A percentile compares a stretch with the other conserved stretches of the same genome.
phyloP scores from a whole-genome alignment of 2,888 invertebrate species.

The Dyspetes luteomarginatus region DNA sequence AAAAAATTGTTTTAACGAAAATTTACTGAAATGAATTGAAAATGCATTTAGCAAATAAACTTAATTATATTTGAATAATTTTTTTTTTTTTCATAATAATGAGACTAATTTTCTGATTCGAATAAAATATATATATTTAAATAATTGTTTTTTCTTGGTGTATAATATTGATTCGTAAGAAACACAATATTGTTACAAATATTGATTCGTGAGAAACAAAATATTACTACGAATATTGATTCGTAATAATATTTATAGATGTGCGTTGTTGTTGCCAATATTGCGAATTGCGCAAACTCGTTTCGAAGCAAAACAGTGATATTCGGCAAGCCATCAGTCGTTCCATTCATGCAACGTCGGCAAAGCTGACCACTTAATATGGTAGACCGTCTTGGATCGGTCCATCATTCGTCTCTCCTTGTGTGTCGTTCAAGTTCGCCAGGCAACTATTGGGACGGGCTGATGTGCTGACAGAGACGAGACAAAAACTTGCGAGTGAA shows the following conservation, averaged over 20 bases:
- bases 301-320: constrained; percentile 57
- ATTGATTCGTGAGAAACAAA: too few relatives aligned
- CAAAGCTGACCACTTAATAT: constrained; percentile 74
- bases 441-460: constrained; percentile 12
- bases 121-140: too few relatives aligned
- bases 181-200: too few relatives aligned
- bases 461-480: not conserved
- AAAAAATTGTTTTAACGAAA: too few relatives aligned
- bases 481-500: constrained; percentile 72
- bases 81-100: too few relatives aligned
- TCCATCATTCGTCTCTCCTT: constrained; percentile 10
- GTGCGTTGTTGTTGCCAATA: not conserved
- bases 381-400: constrained; percentile 66
- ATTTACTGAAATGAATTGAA: too few relatives aligned
- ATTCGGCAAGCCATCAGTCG: constrained; percentile 67
- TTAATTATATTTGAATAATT: too few relatives aligned
- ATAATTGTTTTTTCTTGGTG: too few relatives aligned
- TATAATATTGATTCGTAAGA: too few relatives aligned
- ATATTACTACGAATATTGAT: too few relatives aligned
- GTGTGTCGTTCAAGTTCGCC: constrained; percentile 39
- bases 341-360: constrained; percentile 75
- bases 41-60: too few relatives aligned
- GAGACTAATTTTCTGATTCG: too few relatives aligned
- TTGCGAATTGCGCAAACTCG: constrained; percentile 31
- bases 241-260: not conserved